Base-by-base conservation (phyloP, 1,140 invertebrate genomes). In the Acarapis woodi region DNA sequence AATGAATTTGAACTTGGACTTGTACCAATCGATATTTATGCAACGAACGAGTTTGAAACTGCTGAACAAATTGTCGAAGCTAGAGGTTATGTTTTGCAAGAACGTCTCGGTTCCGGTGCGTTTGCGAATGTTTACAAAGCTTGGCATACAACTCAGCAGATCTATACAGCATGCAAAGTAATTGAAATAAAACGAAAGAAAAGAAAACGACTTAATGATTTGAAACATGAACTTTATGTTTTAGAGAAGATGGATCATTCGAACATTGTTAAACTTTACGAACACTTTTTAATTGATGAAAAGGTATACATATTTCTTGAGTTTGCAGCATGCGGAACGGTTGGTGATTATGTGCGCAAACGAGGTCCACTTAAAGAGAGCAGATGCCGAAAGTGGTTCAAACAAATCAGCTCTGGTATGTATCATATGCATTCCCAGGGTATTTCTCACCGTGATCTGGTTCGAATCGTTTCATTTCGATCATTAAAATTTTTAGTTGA, bases 361-460 rank as follows among this genome's bases (percentile, higher is more conserved):
- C 18, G 25, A 23, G 34, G 19, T 4, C 25, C 28, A 9, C 12
- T 44, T 5, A 10, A 18, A 5, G 43, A 44, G 29, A 15, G 10
- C 9, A 35, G 16, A 15, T 15, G 29, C 10, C 15, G 22, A 24
- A 6, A 18, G 3, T 29, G 45, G 32, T 41, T 42, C 19, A 20
- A 5, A 14, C 41, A 44, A 34, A 39, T 39, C 20, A 21, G 29
- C 12, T 35, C 25, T 4, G 37, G 36, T 4, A 28, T 42, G 3
- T 29, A 42, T 9, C 24, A 42, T 37, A 14, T 71, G 3, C 68
- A 71, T 47, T 50, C 56, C 9, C 54, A 55, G 8, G 59, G 59
- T 38, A 62, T 71, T 21, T 70, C 71, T 42, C 68, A 71, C 48
- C 51, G 68, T 18, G 69, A 71, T 55, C 50, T 71, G n/a, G n/a